A percentile compares a stretch with the other conserved stretches of the same genome.
phyloP scores from a whole-genome alignment of 2,113 vertebrate species.

The Anhinga rufa region DNA sequence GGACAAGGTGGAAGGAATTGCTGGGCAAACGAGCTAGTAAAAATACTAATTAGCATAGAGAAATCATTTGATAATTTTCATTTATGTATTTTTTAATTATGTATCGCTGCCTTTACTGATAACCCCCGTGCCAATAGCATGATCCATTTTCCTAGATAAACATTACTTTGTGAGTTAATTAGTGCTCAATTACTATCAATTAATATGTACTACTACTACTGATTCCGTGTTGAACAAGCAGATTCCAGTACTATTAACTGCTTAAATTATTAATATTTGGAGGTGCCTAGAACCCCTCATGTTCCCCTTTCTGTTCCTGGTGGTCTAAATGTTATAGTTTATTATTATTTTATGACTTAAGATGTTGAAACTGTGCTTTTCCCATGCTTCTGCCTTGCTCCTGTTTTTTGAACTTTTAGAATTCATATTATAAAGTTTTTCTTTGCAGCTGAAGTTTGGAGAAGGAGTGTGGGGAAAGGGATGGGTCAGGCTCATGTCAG shows the following conservation, averaged over 20 bases:
- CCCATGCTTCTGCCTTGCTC: neutral
- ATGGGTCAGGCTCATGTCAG: neutral
- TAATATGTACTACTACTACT: neutral
- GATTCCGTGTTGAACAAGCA: neutral
- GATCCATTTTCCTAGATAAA: neutral
- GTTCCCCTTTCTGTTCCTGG: neutral
- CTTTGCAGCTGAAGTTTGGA: neutral
- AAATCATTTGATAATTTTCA: constrained; percentile 12
- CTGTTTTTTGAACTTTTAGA: neutral
- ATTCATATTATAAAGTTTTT: neutral
- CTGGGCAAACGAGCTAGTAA: neutral
- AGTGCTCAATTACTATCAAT: constrained; percentile 30
- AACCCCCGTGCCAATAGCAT: neutral
- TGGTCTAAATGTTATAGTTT: neutral
- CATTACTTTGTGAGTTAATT: constrained; percentile 28
- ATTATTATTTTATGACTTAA: neutral
- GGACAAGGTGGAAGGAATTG: neutral
- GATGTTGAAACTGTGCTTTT: neutral
- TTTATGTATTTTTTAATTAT: neutral
- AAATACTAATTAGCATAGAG: neutral
- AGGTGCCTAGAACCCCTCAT: neutral
- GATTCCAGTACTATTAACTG: neutral
- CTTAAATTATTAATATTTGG: neutral
- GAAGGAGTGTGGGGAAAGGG: neutral
- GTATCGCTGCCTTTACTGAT: neutral